A percentile compares a stretch with the other conserved stretches of the same genome.
Evolutionary conservation across 1,140 invertebrate genomes (phyloP).

Genomic region (Pseudomyrmex gracilis): DNA sequence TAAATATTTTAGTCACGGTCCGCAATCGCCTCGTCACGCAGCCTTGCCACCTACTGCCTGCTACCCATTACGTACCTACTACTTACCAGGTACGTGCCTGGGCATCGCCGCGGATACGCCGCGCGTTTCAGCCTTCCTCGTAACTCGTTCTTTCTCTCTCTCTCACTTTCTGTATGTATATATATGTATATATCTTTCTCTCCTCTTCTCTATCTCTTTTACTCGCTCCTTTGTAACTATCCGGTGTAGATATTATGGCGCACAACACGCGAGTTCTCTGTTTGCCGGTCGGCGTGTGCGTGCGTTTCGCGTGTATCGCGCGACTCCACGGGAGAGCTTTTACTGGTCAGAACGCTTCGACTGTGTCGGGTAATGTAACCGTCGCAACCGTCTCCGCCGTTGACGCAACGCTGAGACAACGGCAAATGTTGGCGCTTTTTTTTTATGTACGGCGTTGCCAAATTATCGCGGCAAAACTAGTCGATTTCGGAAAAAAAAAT

Average conservation of each 20-base stretch:
- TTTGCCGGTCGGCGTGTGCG: slow-evolving; percentile 34
- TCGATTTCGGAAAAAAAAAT: background rate
- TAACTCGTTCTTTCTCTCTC: slow-evolving; percentile 32
- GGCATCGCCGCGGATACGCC: slow-evolving; percentile 61
- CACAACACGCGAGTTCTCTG: slow-evolving; percentile 52
- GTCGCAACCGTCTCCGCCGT: slow-evolving; percentile 44
- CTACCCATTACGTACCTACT: slow-evolving; percentile 83
- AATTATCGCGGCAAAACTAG: background rate
- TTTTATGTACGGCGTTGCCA: background rate
- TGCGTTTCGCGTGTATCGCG: slow-evolving; percentile 39
- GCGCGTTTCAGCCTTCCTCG: slow-evolving; percentile 57
- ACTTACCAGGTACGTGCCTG: slow-evolving; percentile 69
- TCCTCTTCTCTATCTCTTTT: background rate
- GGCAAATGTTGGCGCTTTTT: background rate
- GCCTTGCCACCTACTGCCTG: slow-evolving; percentile 85
- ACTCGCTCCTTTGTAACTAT: slow-evolving; percentile 36
- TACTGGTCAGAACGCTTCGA: slow-evolving; percentile 54
- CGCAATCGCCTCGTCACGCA: slow-evolving; percentile 86
- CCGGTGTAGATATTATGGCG: slow-evolving; percentile 26
- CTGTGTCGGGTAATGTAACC: slow-evolving; percentile 68
- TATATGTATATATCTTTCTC: slow-evolving; percentile 1
- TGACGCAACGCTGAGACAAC: slow-evolving; percentile 13
- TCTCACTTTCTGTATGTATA: slow-evolving; percentile 2
- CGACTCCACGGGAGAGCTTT: slow-evolving; percentile 47
- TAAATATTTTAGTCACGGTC: slow-evolving; percentile 86